Conservation (phyloP, 2,797 vertebrate species). For the Leptodactylus fallax region DNA sequence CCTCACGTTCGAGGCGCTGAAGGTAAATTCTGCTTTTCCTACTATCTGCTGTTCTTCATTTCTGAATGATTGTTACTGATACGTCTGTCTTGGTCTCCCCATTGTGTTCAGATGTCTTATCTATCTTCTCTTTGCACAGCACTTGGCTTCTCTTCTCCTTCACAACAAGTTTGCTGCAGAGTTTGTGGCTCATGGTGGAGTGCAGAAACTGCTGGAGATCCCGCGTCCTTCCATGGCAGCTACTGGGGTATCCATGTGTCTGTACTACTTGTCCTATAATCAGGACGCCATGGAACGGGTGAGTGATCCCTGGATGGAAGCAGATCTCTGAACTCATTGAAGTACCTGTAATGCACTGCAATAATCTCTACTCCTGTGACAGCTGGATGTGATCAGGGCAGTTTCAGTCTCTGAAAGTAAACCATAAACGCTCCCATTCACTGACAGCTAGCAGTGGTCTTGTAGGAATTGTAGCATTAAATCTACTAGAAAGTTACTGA, state of each 20-base stretch:
- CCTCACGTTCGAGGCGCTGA: slow-evolving; percentile 97
- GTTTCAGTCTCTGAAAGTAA: neutral
- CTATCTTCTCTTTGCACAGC: slow-evolving; percentile 76
- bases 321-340: too few relatives aligned
- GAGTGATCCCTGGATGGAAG: slow-evolving; percentile 61
- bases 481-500: too few relatives aligned
- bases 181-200: slow-evolving; percentile 97
- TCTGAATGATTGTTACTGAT: too few relatives aligned
- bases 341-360: too few relatives aligned
- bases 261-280: slow-evolving; percentile 98
- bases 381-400: neutral
- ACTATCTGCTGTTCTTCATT: too few relatives aligned
- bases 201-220: slow-evolving; percentile 96
- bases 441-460: neutral
- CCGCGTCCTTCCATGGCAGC: slow-evolving; percentile 98
- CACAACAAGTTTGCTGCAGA: slow-evolving; percentile 99
- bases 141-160: slow-evolving; percentile 93
- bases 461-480: neutral
- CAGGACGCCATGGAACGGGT: slow-evolving; percentile 99
- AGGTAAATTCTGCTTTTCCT: too few relatives aligned
- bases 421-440: neutral
- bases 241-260: slow-evolving; percentile 97
- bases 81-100: too few relatives aligned
- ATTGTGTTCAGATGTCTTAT: neutral
- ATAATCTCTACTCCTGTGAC: too few relatives aligned